Evolutionary conservation across 2,113 vertebrate genomes (phyloP).

Genomic region (Atlantisia rogersi): DNA sequence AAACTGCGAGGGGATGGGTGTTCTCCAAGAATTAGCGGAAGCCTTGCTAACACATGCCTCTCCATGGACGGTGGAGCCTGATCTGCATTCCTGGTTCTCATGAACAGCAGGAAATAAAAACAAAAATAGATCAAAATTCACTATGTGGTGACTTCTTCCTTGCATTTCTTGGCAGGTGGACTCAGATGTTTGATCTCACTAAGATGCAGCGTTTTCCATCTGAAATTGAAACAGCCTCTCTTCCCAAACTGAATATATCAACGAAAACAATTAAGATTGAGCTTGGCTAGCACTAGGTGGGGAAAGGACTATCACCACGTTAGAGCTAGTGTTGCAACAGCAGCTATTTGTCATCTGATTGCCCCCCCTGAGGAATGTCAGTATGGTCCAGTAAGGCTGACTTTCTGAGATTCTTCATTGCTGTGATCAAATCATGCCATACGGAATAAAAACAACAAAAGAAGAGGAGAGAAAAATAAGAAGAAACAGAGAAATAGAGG

Average conservation of each 20-base stretch:
- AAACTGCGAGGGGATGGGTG: background rate
- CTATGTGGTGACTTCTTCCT: slow-evolving; percentile 11
- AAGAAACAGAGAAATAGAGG: rapidly evolving
- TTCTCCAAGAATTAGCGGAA: slow-evolving; percentile 44
- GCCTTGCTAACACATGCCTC: slow-evolving; percentile 22
- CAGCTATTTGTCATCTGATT: background rate
- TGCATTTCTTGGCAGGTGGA: slow-evolving; percentile 46
- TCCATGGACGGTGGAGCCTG: background rate
- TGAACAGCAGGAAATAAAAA: slow-evolving; percentile 50
- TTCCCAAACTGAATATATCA: background rate
- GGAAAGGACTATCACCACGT: background rate
- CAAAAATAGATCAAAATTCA: slow-evolving; percentile 56
- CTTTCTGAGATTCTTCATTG: background rate
- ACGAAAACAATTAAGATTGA: background rate
- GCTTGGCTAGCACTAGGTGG: background rate
- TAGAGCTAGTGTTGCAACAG: background rate
- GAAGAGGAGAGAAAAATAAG: background rate
- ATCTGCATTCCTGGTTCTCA: slow-evolving; percentile 38
- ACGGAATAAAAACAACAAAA: background rate
- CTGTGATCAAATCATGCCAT: background rate
- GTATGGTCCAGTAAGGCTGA: background rate
- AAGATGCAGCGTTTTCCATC: background rate
- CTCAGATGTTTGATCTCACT: slow-evolving; percentile 1
- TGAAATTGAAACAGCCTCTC: background rate
- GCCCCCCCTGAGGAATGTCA: background rate